These are phyloP conservation scores for Coenonympha glycerion DNA, from an alignment of 2,888 invertebrate species.

Conservation along the genomic window DNA sequence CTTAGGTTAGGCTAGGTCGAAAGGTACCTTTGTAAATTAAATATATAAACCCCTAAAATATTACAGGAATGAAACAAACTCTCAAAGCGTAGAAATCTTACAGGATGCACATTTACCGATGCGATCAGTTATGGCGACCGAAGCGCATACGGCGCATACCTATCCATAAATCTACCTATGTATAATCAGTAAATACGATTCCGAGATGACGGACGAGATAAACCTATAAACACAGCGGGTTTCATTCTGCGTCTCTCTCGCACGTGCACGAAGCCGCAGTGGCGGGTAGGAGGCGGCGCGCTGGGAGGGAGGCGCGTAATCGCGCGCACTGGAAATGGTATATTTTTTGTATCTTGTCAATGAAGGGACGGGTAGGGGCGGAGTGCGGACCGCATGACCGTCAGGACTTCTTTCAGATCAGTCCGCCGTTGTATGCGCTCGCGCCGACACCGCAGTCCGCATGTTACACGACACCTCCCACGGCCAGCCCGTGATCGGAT, in stretches of 20 bases:
- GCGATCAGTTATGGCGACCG: slow-evolving; percentile 61
- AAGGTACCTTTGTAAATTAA: too few species aligned
- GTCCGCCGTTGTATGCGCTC: slow-evolving; percentile 48
- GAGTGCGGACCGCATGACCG: slow-evolving; percentile 63
- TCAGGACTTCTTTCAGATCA: slow-evolving; percentile 47
- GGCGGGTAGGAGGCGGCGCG: slow-evolving; percentile 49
- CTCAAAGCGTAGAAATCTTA: slow-evolving; percentile 24
- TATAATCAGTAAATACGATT: slow-evolving; percentile 51
- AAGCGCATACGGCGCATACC: slow-evolving; percentile 39
- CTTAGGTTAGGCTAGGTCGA: too few species aligned
- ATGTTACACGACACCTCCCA: slow-evolving; percentile 37
- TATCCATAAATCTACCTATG: slow-evolving; percentile 45
- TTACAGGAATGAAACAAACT: neutral
- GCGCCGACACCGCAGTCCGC: slow-evolving; percentile 48
- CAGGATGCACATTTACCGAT: slow-evolving; percentile 55
- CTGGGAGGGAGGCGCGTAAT: slow-evolving; percentile 38
- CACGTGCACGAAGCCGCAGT: slow-evolving; percentile 31
- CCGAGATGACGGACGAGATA: slow-evolving; percentile 69
- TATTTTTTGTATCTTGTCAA: slow-evolving; percentile 73
- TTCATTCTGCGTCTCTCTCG: slow-evolving; percentile 47
- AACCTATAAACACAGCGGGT: slow-evolving; percentile 54
- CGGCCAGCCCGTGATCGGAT: slow-evolving; percentile 28
- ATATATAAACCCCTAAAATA: neutral
- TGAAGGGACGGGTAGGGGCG: slow-evolving; percentile 71
- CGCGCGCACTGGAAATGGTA: slow-evolving; percentile 56